A percentile compares a stretch with the other conserved stretches of the same genome.
These are phyloP conservation scores for Eubasilissa regina DNA, from an alignment of 1,140 invertebrate genomes.

Conservation along the genomic window DNA sequence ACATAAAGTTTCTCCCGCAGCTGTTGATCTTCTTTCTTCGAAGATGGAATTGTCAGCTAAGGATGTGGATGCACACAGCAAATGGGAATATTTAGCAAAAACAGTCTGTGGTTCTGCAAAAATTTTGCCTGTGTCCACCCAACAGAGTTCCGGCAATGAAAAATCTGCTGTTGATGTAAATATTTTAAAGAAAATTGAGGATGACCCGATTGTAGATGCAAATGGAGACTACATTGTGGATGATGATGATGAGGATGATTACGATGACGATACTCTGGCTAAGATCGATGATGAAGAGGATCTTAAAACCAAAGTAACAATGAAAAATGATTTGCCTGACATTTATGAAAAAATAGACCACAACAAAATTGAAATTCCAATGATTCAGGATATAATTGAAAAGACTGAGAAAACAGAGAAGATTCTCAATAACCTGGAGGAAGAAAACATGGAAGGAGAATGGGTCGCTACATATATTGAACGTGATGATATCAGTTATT, in stretches of 20 bases:
- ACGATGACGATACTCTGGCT: background rate
- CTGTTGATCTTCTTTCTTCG: slow-evolving; percentile 66
- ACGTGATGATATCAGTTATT: background rate
- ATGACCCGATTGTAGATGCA: slow-evolving; percentile 9
- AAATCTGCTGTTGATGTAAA: slow-evolving; percentile 44
- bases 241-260: slow-evolving; percentile 59
- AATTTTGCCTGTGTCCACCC: slow-evolving; percentile 34
- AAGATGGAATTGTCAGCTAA: slow-evolving; percentile 69
- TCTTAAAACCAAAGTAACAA: background rate
- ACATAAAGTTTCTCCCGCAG: slow-evolving; percentile 68
- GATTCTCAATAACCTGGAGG: slow-evolving; percentile 8
- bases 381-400: slow-evolving; percentile 15
- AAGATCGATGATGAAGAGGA: background rate
- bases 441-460: background rate
- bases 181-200: slow-evolving; percentile 34
- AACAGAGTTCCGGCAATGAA: slow-evolving; percentile 27
- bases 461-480: background rate
- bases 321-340: background rate
- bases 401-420: background rate
- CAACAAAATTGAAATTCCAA: slow-evolving; percentile 21
- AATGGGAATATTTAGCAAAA: slow-evolving; percentile 67
- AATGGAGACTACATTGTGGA: slow-evolving; percentile 39
- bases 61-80: slow-evolving; percentile 64
- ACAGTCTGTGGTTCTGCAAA: slow-evolving; percentile 64
- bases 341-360: slow-evolving; percentile 22